These are phyloP conservation scores for Acronicta aceris DNA, from an alignment of 2,888 invertebrate genomes.

Conservation along the genomic window DNA sequence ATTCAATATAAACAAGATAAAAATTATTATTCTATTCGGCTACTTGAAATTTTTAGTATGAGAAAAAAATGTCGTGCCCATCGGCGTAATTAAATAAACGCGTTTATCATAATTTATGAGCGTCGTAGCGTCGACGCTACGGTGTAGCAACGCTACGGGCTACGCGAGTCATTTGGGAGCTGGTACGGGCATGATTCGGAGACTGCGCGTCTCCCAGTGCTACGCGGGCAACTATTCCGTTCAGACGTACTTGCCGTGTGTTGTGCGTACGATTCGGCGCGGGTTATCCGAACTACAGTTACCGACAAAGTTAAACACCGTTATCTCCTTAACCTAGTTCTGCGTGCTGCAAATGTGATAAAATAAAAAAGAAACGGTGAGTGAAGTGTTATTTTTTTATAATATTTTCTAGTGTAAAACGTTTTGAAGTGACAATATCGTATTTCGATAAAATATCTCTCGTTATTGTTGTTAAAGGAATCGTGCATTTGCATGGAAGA, in stretches of 20 bases:
- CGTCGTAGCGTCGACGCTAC: constrained; percentile 60
- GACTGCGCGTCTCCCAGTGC: constrained; percentile 84
- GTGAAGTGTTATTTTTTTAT: constrained; percentile 65
- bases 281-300: constrained; percentile 59
- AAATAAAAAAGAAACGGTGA: constrained; percentile 68
- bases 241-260: constrained; percentile 62
- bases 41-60: constrained; percentile 27
- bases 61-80: constrained; percentile 50
- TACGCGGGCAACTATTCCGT: constrained; percentile 65
- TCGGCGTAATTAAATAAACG: constrained; percentile 68
- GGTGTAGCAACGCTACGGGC: constrained; percentile 58
- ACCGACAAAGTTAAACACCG: constrained; percentile 52
- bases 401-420: constrained; percentile 50
- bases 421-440: constrained; percentile 44
- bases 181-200: constrained; percentile 73
- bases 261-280: constrained; percentile 50
- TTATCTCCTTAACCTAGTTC: constrained; percentile 53
- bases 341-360: constrained; percentile 72
- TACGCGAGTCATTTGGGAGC: constrained; percentile 68
- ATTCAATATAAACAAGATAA: constrained; percentile 45
- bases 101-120: constrained; percentile 69
- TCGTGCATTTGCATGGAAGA: constrained; percentile 44
- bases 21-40: constrained; percentile 43
- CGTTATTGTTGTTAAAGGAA: constrained; percentile 41
- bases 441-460: constrained; percentile 34